A percentile compares a stretch with the other conserved stretches of the same genome.
These are phyloP conservation scores for Anser cygnoides DNA, from an alignment of 2,113 vertebrate species.

Conservation along the genomic window DNA sequence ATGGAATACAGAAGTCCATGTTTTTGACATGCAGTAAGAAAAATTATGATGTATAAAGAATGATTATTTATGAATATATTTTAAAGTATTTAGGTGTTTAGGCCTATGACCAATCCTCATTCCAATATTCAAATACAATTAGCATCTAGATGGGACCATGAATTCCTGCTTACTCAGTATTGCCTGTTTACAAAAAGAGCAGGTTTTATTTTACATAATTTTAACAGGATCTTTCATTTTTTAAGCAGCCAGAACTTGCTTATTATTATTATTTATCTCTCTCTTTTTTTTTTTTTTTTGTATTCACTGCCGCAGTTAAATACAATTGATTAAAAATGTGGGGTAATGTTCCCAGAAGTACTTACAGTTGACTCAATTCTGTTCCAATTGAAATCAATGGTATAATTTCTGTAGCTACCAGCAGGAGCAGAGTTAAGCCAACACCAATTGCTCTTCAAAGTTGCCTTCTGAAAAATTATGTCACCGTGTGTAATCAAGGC, in stretches of 20 bases:
- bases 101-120: neutral
- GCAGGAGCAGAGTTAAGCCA: conserved; percentile 14
- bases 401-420: neutral
- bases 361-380: neutral
- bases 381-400: conserved; percentile 5
- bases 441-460: neutral
- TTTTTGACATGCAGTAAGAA: neutral
- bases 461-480: neutral
- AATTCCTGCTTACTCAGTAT: neutral
- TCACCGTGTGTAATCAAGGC: neutral
- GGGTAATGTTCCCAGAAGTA: neutral
- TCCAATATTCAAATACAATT: neutral
- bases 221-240: neutral
- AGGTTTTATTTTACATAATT: neutral
- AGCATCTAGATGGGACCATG: neutral
- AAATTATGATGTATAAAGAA: conserved; percentile 43
- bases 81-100: conserved; percentile 19
- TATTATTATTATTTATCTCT: conserved; percentile 50
- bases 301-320: neutral
- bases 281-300: neutral
- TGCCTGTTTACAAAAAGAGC: neutral
- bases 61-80: conserved; percentile 42
- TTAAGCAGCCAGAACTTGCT: neutral
- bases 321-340: neutral
- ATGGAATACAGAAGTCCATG: neutral